Base-by-base conservation (phyloP, 2,113 vertebrate genomes). In the Neogobius melanostomus region DNA sequence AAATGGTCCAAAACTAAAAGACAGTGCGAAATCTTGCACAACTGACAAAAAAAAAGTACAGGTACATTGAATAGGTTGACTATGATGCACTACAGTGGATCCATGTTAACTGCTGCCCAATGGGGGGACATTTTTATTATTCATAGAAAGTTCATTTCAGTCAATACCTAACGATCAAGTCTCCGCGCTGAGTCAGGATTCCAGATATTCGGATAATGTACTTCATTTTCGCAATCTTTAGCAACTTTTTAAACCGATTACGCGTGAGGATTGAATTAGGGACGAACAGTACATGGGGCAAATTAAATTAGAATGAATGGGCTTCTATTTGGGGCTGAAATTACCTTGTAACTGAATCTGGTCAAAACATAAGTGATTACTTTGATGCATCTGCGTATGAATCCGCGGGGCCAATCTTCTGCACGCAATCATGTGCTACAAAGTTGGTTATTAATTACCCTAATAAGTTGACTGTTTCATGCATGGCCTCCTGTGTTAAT, bases 371-470 rank as follows among this genome's bases (percentile, higher is more conserved):
- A 61, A 45, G 59, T 16, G 42, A 61, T 61, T 61, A 61, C 59
- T 16, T 44, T 61, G 42, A 45, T 44, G 42, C 59, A 44, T 45
- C 44, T 45, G 59, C 4, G 14, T 14, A 45, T n/a, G 42, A 16
- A 45, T 61, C 59, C 15, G 8, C n/a, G 59, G 15, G 42, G 59
- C 59, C 17, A 61, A 45, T 61, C 59, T 61, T 10, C 59, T 5
- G 9, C 42, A 61, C 7, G 59, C 59, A 45, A 61, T 61, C 59
- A 44, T 61, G 59, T 61, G 59, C 42, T 45, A 42, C 59, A 16
- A 45, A 61, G 59, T 44, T 61, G 59, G 59, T 61, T 61, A 61
- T 61, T 61, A 61, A 61, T 44, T 61, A 61, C 42, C 15, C 59
- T 61, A 61, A 61, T 61, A 61, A 61, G 59, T 59, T 59, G 11